Base-by-base conservation (phyloP, 2,888 invertebrate species). In the Ceriagrion tenellum region DNA sequence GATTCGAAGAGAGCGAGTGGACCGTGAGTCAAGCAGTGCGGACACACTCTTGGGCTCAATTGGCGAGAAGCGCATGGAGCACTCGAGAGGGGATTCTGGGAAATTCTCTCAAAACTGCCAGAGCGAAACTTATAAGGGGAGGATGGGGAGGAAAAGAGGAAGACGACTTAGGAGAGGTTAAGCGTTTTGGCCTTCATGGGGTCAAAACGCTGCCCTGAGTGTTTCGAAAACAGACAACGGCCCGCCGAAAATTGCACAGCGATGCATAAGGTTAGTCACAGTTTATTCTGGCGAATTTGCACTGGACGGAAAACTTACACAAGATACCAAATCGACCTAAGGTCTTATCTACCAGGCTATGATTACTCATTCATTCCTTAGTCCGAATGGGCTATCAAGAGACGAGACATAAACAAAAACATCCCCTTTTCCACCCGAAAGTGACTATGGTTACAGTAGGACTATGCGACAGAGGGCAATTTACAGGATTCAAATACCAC, bases 21-120 rank as follows among this genome's bases (percentile, higher is more conserved):
- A 26, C 18, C n/a, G 81, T 81, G 81, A 81, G 81, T 81, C 81
- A 81, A 81, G 81, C 81, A 81, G 35, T 81, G 81, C 30, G 35
- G 81, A 35, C 81, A 35, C 81, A 81, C 30, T 81, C 16, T 69
- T 23, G 35, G 81, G 81, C 81, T 81, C 81, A 81, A 81, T 81
- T 81, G 81, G 81, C 35, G 81, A 81, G 35, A 35, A 81, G 35
- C 47, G 47, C 81, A 81, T 35, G 30, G 81, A 35, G 35, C 81
- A 35, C 81, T 35, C 30, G 12, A 35, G 81, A 81, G 81, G 16
- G 81, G 81, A 81, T 81, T 35, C 30, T 81, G 81, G 81, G 81
- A 35, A 81, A 81, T 81, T 81, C 81, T 81, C 81, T 35, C 81
- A 81, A 81, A 81, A 35, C 18, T 81, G 81, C 13, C 69, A 26